Percentiles rank a stretch among this genome's conserved stretches.
Evolutionary conservation across 2,113 vertebrate species (phyloP).

Genomic region (Hymenochirus boettgeri): DNA sequence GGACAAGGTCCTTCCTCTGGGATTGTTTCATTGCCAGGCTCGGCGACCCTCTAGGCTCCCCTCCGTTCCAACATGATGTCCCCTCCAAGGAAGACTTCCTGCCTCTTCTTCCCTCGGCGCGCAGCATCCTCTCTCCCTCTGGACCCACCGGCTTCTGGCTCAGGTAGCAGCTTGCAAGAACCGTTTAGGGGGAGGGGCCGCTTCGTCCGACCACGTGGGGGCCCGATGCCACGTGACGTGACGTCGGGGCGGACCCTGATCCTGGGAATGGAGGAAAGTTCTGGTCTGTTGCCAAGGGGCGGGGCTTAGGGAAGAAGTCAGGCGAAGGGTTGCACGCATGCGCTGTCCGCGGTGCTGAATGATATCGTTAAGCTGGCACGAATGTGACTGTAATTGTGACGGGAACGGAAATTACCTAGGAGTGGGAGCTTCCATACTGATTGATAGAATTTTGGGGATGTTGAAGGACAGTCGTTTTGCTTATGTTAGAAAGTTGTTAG

Average conservation of each 20-base stretch:
- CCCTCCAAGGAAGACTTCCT: constrained; percentile 36
- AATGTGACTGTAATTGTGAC: too few species aligned
- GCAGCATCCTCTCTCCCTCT: constrained; percentile 8
- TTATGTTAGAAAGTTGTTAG: too few species aligned
- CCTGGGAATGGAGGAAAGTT: neutral
- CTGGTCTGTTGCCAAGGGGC: constrained; percentile 20
- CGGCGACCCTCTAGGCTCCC: neutral
- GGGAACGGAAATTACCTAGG: too few species aligned
- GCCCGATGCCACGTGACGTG: constrained; percentile 8
- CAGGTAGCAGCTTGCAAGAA: too few species aligned
- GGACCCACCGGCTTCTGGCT: neutral
- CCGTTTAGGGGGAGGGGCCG: neutral
- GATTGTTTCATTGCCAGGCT: neutral
- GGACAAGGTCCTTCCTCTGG: constrained; percentile 16
- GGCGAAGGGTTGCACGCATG: constrained; percentile 22
- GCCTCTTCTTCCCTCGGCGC: constrained; percentile 18
- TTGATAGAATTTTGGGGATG: too few species aligned
- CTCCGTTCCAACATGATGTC: neutral
- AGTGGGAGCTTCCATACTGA: too few species aligned
- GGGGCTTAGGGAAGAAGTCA: constrained; percentile 1
- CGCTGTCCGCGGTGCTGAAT: constrained; percentile 41
- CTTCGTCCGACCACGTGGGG: constrained; percentile 26
- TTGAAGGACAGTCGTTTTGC: too few species aligned
- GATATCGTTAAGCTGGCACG: too few species aligned
- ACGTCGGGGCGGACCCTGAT: constrained; percentile 8